These are phyloP conservation scores for Pogonophryne albipinna DNA, from an alignment of 2,797 vertebrate species.

Conservation along the genomic window DNA sequence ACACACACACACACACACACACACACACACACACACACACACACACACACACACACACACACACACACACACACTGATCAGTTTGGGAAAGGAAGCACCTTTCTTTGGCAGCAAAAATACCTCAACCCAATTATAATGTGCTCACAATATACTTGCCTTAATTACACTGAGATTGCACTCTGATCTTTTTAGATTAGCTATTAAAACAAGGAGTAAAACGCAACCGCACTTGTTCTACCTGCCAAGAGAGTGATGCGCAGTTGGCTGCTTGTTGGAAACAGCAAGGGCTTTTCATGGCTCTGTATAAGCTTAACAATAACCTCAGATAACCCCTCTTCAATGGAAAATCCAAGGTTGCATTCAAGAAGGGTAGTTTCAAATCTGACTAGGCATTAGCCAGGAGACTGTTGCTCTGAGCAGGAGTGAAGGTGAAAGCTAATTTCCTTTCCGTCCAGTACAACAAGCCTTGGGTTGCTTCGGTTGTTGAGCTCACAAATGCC, in stretches of 20 bases:
- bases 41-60: conserved; percentile 11
- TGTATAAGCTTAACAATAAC: conserved; percentile 32
- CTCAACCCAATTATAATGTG: conserved; percentile 55
- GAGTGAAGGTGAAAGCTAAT: conserved; percentile 68
- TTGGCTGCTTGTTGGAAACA: conserved; percentile 10
- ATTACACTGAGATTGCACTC: conserved; percentile 47
- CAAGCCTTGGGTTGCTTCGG: conserved; percentile 44
- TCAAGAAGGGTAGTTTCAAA: conserved; percentile 34
- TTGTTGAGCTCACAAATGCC: conserved; percentile 63
- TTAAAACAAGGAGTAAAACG: conserved; percentile 44
- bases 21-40: conserved; percentile 24
- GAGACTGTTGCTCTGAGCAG: conserved; percentile 23
- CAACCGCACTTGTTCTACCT: conserved; percentile 24
- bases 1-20: conserved; percentile 22
- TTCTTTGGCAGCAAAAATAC: conserved; percentile 51
- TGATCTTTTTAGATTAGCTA: conserved; percentile 53
- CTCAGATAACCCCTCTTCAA: conserved; percentile 29
- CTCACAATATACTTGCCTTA: conserved; percentile 51
- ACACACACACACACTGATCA: conserved; percentile 17
- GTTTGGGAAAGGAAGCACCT: conserved; percentile 36
- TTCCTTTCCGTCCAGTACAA: conserved; percentile 58
- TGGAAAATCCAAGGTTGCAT: conserved; percentile 31
- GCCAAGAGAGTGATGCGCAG: not conserved
- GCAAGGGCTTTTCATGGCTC: not conserved
- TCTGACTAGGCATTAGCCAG: conserved; percentile 48